These are phyloP conservation scores for Acronicta psi DNA, from an alignment of 2,888 invertebrate species.

Conservation along the genomic window DNA sequence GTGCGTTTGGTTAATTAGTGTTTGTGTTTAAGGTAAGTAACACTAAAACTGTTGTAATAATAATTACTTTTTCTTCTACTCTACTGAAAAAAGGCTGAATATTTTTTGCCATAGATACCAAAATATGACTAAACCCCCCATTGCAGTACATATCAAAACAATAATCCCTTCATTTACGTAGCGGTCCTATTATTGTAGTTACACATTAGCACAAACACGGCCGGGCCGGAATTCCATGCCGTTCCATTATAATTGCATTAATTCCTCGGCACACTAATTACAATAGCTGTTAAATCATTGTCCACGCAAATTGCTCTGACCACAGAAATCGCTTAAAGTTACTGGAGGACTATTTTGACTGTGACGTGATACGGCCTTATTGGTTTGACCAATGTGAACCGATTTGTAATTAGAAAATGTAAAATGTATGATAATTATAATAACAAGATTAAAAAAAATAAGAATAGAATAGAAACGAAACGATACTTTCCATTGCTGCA, in stretches of 20 bases:
- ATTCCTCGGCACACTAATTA: conserved; percentile 64
- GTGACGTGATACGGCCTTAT: conserved; percentile 37
- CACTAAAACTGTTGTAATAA: too few relatives aligned
- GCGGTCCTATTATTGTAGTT: conserved; percentile 18
- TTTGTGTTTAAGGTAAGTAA: too few relatives aligned
- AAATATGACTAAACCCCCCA: too few relatives aligned
- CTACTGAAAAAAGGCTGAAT: too few relatives aligned
- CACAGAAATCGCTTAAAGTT: conserved; percentile 60
- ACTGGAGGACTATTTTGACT: conserved; percentile 43
- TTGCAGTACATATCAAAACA: not conserved
- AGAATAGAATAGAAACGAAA: too few relatives aligned
- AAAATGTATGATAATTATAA: not conserved
- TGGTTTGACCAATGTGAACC: conserved; percentile 6
- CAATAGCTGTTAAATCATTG: conserved; percentile 66
- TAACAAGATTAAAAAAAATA: too few relatives aligned
- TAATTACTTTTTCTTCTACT: too few relatives aligned
- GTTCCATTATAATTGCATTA: conserved; percentile 65
- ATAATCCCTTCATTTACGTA: conserved; percentile 8
- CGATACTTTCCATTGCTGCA: too few relatives aligned
- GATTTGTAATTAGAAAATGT: not conserved
- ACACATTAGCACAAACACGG: conserved; percentile 53
- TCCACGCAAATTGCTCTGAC: conserved; percentile 65
- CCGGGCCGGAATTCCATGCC: conserved; percentile 44
- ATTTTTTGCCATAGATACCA: too few relatives aligned
- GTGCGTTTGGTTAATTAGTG: too few relatives aligned